Base-by-base conservation (phyloP, 2,797 vertebrate species). In the Pseudochaenichthys georgianus region DNA sequence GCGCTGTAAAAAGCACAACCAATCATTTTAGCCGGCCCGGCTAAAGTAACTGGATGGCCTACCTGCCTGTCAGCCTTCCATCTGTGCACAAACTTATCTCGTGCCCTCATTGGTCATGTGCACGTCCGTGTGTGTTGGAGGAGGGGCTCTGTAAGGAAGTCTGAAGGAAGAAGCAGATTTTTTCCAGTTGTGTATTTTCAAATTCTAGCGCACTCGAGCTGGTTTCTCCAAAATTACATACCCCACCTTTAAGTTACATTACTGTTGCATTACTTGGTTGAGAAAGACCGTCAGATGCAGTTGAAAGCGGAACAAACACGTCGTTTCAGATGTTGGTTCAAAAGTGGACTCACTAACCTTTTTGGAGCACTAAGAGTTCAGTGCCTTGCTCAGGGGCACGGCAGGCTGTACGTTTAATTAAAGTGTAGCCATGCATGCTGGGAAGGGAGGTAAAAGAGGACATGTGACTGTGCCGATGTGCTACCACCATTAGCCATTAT, bases 371-470 rank as follows among this genome's bases (percentile, higher is more conserved):
- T 52, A 57, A 34, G 17, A 74, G 64, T 64, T 72, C 17, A 42
- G 28, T 50, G 74, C 58, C 62, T 65, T 63, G 51, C 72, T 87
- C 52, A 69, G 55, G 71, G 72, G 53, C 31, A 55, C 15, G 4
- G 45, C 4, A 21, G 5, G n/a, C 16, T 3, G 46, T 50, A 45
- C 59, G 64, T 70, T 72, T 47, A 71, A 73, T 75, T 17, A 75
- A 73, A 64, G 58, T 57, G 19, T 45, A 67, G 51, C 34, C 10
- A 19, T 70, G 68, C 28, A 60, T 77, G 28, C 58, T 60, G 31
- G 42, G 48, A 46, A 62, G 23, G 47, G 8, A 63, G 11, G 50
- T 34, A 9, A 45, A 64, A 50, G 28, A 63, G 16, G 45, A 73
- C 34, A 65, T 0, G 28, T 52, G 47, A 31, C 58, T 58, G 53